Evolutionary conservation across 2,113 vertebrate genomes (phyloP).

Genomic region (Nipponia nippon): DNA sequence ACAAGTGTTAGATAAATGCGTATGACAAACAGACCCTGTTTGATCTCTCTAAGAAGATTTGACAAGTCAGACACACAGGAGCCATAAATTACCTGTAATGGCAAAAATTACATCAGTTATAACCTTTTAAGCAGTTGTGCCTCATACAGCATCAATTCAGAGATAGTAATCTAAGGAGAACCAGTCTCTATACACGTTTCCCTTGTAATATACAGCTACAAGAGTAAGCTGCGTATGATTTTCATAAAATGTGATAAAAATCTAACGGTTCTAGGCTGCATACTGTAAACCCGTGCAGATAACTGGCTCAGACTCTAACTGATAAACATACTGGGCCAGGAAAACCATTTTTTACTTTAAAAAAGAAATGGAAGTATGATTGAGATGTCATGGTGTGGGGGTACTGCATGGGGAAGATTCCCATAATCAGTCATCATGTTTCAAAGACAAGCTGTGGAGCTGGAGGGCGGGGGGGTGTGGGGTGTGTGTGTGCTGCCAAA

Average conservation of each 20-base stretch:
- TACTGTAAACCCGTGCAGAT: conserved; percentile 10
- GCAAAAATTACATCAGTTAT: conserved; percentile 63
- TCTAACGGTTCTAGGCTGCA: conserved; percentile 58
- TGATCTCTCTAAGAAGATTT: conserved; percentile 63
- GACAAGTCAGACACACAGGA: conserved; percentile 60
- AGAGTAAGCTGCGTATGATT: conserved; percentile 46
- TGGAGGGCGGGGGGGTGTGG: background rate
- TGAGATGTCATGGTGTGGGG: conserved; percentile 42
- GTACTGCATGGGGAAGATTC: background rate
- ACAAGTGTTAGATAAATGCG: conserved; percentile 42
- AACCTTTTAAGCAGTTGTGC: conserved; percentile 60
- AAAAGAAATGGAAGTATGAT: conserved; percentile 30
- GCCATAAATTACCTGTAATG: conserved; percentile 65
- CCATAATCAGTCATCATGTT: conserved; percentile 42
- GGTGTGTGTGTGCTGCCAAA: too few species aligned
- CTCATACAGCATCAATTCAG: conserved; percentile 51
- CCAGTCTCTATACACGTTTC: background rate
- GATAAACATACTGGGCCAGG: conserved; percentile 32
- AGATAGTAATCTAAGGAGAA: conserved; percentile 53
- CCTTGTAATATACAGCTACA: conserved; percentile 37
- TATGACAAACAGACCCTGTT: conserved; percentile 44
- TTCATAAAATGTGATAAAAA: conserved; percentile 50
- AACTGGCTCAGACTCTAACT: conserved; percentile 20
- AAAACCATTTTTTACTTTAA: conserved; percentile 27
- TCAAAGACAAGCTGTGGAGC: conserved; percentile 4